phyloP scores from a whole-genome alignment of 2,797 vertebrate genomes.

The Catostomus latipinnis region DNA sequence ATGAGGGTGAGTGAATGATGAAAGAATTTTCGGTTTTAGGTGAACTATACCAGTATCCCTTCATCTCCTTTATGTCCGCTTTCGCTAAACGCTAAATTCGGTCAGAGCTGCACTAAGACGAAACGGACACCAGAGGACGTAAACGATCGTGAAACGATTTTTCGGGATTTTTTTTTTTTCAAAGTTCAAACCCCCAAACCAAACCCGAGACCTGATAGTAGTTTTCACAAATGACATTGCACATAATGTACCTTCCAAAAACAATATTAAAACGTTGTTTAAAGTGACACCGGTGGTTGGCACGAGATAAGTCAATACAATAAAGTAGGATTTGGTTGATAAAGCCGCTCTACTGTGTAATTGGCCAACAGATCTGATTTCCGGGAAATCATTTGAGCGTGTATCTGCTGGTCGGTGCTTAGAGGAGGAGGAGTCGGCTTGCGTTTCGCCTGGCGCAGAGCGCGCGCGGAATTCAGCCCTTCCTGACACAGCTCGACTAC shows the following conservation, averaged over 20 bases:
- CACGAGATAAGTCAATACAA: background rate
- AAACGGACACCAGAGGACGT: slow-evolving; percentile 24
- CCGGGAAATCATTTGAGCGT: slow-evolving; percentile 1
- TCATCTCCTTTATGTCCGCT: no score
- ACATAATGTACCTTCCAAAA: no score
- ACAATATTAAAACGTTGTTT: no score
- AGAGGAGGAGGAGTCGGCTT: slow-evolving; percentile 31
- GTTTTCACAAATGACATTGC: no score
- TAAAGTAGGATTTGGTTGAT: no score
- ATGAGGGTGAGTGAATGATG: no score
- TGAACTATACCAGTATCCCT: no score
- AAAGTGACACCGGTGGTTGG: no score
- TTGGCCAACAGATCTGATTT: background rate
- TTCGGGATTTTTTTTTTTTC: background rate
- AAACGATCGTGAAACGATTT: slow-evolving; percentile 7
- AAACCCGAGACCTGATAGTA: no score
- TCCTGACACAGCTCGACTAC: slow-evolving; percentile 61
- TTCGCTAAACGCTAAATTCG: no score
- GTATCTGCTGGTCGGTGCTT: background rate
- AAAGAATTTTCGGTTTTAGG: no score
- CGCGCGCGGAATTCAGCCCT: slow-evolving; percentile 59
- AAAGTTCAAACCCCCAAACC: no score
- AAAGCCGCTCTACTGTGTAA: background rate
- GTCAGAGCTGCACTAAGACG: background rate
- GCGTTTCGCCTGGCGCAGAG: slow-evolving; percentile 51